These are phyloP conservation scores for Pachypanchax playfairii DNA, from an alignment of 2,113 vertebrate genomes.

Conservation along the genomic window DNA sequence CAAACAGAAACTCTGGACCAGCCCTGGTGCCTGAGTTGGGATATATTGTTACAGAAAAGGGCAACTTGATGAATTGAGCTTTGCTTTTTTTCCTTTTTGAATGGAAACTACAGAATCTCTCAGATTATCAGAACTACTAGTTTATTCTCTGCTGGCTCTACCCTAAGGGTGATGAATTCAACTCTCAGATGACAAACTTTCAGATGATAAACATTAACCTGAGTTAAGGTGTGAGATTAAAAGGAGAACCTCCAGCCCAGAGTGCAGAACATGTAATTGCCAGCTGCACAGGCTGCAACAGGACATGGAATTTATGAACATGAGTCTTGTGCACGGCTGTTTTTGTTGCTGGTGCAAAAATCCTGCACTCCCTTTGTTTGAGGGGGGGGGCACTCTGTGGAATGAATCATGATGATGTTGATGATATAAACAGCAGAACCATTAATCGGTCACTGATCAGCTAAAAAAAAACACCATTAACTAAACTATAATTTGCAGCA, in stretches of 20 bases:
- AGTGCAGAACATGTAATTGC: slow-evolving; percentile 53
- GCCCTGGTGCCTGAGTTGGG: background rate
- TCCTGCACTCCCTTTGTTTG: slow-evolving; percentile 33
- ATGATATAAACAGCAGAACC: slow-evolving; percentile 19
- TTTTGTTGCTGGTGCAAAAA: slow-evolving; percentile 54
- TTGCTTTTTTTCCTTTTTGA: no score
- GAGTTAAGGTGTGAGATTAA: slow-evolving; percentile 16
- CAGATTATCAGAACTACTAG: slow-evolving; percentile 46
- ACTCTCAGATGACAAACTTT: slow-evolving; percentile 2
- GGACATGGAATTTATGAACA: slow-evolving; percentile 76
- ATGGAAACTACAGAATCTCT: slow-evolving; percentile 47
- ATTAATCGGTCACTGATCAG: slow-evolving; percentile 12
- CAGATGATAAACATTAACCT: background rate
- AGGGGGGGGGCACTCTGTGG: background rate
- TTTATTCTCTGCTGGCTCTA: background rate
- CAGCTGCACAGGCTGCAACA: slow-evolving; percentile 71
- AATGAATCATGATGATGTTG: slow-evolving; percentile 35
- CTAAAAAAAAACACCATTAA: slow-evolving; percentile 5
- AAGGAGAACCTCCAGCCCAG: slow-evolving; percentile 18
- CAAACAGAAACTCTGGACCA: slow-evolving; percentile 42
- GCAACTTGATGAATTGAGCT: slow-evolving; percentile 31
- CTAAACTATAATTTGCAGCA: no score
- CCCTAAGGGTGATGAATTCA: background rate
- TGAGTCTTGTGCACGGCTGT: slow-evolving; percentile 45
- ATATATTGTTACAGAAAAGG: slow-evolving; percentile 48